phyloP scores from a whole-genome alignment of 2,113 vertebrate genomes.

The Grammomys dolichurus region DNA sequence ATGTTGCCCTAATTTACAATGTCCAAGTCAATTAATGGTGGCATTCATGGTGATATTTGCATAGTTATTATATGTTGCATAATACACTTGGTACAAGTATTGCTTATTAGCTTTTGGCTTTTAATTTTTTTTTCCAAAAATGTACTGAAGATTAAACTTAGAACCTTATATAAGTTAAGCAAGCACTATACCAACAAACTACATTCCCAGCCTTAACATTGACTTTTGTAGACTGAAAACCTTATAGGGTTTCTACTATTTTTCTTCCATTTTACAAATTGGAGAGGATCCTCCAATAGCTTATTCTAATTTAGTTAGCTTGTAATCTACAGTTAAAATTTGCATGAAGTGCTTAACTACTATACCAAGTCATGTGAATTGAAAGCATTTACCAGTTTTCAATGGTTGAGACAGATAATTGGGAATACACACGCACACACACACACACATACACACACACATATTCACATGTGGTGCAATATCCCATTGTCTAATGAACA shows the following conservation, averaged over 20 bases:
- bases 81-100: background rate
- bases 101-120: background rate
- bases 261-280: background rate
- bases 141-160: background rate
- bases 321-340: background rate
- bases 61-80: background rate
- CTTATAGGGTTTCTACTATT: background rate
- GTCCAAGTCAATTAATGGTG: background rate
- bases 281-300: background rate
- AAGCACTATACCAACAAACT: background rate
- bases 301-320: background rate
- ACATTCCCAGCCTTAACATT: background rate
- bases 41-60: background rate
- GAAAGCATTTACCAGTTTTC: conserved; percentile 28
- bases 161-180: background rate
- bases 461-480: background rate
- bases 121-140: background rate
- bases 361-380: background rate
- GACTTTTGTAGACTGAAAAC: background rate
- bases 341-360: background rate
- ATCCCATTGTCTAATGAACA: background rate
- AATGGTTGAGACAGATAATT: background rate
- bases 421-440: background rate
- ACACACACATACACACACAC: too few species aligned
- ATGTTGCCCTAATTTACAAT: background rate